Conservation (phyloP, 2,888 invertebrate species). For the Drosophila limbata region DNA sequence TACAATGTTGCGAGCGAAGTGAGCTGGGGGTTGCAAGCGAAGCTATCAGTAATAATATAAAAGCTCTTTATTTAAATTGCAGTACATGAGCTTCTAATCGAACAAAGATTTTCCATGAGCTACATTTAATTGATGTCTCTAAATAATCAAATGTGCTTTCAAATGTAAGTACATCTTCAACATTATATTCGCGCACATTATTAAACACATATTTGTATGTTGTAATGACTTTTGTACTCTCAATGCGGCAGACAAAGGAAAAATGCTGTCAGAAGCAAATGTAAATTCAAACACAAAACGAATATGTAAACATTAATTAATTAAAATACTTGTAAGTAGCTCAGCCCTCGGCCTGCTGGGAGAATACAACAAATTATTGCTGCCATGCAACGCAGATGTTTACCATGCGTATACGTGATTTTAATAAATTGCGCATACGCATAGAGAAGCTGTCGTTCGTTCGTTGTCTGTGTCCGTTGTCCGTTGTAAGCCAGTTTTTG, state of each 20-base stretch:
- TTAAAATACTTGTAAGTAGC: slow-evolving; percentile 6
- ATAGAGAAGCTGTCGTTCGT: not conserved
- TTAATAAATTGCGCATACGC: slow-evolving; percentile 48
- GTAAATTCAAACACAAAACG: slow-evolving; percentile 6
- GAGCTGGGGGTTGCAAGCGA: too few relatives aligned
- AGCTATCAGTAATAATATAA: not conserved
- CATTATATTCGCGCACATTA: slow-evolving; percentile 1
- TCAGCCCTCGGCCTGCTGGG: not conserved
- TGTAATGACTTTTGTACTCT: slow-evolving; percentile 12
- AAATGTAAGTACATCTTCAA: not conserved
- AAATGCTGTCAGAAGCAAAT: slow-evolving; percentile 5
- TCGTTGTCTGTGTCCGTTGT: slow-evolving; percentile 1
- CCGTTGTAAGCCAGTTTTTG: slow-evolving; percentile 14
- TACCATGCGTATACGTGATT: slow-evolving; percentile 65
- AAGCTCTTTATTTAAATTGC: not conserved
- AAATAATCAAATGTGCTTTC: not conserved
- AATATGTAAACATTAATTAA: slow-evolving; percentile 31
- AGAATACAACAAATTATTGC: slow-evolving; percentile 7
- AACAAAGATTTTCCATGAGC: not conserved
- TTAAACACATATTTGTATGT: slow-evolving; percentile 4
- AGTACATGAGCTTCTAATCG: not conserved
- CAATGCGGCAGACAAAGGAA: slow-evolving; percentile 28
- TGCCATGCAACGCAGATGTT: slow-evolving; percentile 17
- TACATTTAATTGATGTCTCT: not conserved
- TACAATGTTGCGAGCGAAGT: too few relatives aligned